phyloP scores from a whole-genome alignment of 1,140 invertebrate genomes.

The Brachionus paranguensis region DNA sequence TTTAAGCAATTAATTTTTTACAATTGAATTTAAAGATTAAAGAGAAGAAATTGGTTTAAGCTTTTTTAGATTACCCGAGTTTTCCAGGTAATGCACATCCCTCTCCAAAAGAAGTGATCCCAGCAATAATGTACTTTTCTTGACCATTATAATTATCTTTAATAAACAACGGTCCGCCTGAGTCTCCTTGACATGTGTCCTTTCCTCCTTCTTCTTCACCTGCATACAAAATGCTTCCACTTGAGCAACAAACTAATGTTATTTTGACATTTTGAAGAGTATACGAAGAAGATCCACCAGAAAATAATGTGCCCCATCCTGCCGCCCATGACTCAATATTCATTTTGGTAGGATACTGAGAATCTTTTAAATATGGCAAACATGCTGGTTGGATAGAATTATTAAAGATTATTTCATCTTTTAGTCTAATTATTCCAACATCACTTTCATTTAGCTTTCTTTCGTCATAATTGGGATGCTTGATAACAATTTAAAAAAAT shows the following conservation, averaged over 20 bases:
- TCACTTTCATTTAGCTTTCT: not conserved
- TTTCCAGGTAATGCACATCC: not conserved
- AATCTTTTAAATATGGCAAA: not conserved
- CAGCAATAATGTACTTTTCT: conserved; percentile 1
- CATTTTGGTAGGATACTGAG: not conserved
- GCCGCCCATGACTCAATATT: not conserved
- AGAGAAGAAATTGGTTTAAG: no score
- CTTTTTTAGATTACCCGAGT: not conserved
- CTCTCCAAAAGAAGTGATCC: not conserved
- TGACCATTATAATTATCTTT: not conserved
- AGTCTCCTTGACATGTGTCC: conserved; percentile 27
- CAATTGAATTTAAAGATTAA: no score
- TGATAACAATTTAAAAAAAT: no score
- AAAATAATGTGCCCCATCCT: not conserved
- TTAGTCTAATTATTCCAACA: not conserved
- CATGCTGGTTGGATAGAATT: not conserved
- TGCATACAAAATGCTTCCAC: not conserved
- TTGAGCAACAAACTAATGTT: not conserved
- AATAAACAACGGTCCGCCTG: conserved; percentile 3
- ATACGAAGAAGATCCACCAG: not conserved
- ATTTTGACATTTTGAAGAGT: not conserved
- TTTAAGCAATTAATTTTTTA: no score
- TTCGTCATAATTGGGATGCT: no score
- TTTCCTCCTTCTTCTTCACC: not conserved
- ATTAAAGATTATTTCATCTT: not conserved